Conservation (phyloP, 2,797 vertebrate genomes). For the Hippoglossus hippoglossus region DNA sequence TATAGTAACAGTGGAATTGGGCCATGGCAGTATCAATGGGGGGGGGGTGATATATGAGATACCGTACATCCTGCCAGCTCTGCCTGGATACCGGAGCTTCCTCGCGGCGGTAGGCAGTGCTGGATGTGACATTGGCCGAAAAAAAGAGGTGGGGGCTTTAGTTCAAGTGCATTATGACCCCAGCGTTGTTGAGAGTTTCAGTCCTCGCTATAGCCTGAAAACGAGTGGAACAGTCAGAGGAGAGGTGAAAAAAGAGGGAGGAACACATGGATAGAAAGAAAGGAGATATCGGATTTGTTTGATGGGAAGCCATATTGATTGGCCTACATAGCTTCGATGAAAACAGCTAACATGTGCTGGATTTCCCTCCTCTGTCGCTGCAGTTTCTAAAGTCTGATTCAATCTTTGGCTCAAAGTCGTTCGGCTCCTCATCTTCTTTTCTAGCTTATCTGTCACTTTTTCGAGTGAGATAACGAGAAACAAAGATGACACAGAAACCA, state of each 20-base stretch:
- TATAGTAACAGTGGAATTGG: constrained; percentile 74
- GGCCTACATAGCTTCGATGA: constrained; percentile 70
- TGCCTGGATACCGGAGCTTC: constrained; percentile 58
- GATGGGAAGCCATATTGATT: constrained; percentile 74
- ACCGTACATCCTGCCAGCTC: constrained; percentile 53
- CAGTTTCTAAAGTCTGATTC: constrained; percentile 49
- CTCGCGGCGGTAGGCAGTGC: constrained; percentile 48
- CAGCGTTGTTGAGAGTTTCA: constrained; percentile 5
- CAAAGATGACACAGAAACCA: constrained; percentile 14
- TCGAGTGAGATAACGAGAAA: constrained; percentile 28
- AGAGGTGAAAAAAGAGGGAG: constrained; percentile 1
- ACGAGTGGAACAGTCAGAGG: not conserved
- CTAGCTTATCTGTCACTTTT: constrained; percentile 39
- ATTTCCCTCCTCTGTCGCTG: constrained; percentile 9
- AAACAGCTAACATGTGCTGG: constrained; percentile 37
- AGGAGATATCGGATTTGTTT: constrained; percentile 53
- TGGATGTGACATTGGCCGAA: not conserved
- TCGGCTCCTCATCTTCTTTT: constrained; percentile 29
- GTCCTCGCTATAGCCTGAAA: constrained; percentile 14
- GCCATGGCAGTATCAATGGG: constrained; percentile 56
- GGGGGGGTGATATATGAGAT: constrained; percentile 61
- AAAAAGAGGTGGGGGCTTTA: too few species aligned
- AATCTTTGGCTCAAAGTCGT: constrained; percentile 44
- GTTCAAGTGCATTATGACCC: not conserved
- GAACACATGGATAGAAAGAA: not conserved